Evolutionary conservation across 1,140 invertebrate genomes (phyloP), one percentile per base, ranked within the genome.

Genomic region (Platorchestia sp.): DNA sequence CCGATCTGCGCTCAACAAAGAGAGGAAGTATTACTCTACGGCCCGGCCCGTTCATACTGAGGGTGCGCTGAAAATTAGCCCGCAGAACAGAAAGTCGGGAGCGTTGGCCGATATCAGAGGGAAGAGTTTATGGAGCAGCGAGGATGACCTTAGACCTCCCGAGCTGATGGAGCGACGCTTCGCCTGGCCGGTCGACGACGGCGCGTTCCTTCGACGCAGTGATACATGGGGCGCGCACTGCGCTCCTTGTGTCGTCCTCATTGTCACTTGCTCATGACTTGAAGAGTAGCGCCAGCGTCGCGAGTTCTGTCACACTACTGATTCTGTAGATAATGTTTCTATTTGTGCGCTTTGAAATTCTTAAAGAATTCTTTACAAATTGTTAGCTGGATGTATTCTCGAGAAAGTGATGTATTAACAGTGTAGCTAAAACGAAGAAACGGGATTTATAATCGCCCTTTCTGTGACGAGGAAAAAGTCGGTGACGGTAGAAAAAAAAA

Each of bases 121-220:
- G 41, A 90, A 90, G 87, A 90, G 87, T 90, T 90, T 90, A 90
- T 90, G 44, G 87, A 90, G 87, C 87, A 90, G 19, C 87, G 87
- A 45, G 44, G 87, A 45, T 44, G 87, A 90, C 87, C 87, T 90
- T 90, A 90, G 87, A 90, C 87, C 87, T 90, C 59, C 27, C 27
- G 59, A 19, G 10, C 59, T n/a, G n/a, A 75, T 1, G 59, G 27
- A 27, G 14, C 7, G 59, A 36, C 14, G 59, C 27, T 3, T 3
- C 10, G 59, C 59, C 10, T 19, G 59, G 59, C 59, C 59, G 59
- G 59, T 75, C 27, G 27, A 19, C 47, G 47, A 6, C 47, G 47
- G 6, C 6, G 47, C 14, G 59, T 75, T 75, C 36, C 59, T 75
- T 27, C 27, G 59, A 36, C 59, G 59, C 59, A 22, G 59, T 75